These are phyloP conservation scores for Elgaria multicarinata DNA, from an alignment of 2,113 vertebrate species.

Conservation along the genomic window DNA sequence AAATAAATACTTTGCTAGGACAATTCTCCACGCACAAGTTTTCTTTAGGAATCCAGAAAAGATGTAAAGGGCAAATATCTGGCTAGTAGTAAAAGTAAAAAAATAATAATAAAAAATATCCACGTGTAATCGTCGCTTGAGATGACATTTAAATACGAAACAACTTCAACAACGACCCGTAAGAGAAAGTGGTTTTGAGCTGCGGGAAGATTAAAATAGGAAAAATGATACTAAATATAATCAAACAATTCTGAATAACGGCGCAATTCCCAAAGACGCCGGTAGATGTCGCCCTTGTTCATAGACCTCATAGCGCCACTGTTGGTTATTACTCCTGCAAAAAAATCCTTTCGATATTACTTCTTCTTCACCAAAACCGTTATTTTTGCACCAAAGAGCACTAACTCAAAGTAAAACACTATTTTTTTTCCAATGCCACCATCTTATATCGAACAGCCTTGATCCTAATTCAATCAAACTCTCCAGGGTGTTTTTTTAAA, in stretches of 20 bases:
- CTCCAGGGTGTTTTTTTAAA: neutral
- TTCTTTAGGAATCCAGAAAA: neutral
- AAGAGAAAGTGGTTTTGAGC: neutral
- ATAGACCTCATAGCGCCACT: neutral
- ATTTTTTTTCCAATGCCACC: neutral
- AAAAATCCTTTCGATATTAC: neutral
- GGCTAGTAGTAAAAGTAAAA: too few species aligned
- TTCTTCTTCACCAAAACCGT: neutral
- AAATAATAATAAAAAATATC: too few species aligned
- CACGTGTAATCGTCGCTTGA: too few species aligned
- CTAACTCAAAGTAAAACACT: neutral
- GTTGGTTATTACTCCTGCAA: neutral
- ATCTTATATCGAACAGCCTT: neutral
- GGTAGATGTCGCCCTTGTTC: slow-evolving; percentile 22
- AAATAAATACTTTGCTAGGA: neutral
- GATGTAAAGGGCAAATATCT: too few species aligned
- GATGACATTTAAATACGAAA: neutral
- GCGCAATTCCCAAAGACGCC: neutral
- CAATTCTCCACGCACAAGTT: neutral
- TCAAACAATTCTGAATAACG: neutral
- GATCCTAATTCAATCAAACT: neutral
- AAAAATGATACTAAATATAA: too few species aligned
- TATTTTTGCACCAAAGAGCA: too few species aligned
- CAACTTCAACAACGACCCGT: neutral
- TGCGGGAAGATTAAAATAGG: too few species aligned